Base-by-base conservation (phyloP, 2,113 vertebrate species). In the Pterophyllum scalare region DNA sequence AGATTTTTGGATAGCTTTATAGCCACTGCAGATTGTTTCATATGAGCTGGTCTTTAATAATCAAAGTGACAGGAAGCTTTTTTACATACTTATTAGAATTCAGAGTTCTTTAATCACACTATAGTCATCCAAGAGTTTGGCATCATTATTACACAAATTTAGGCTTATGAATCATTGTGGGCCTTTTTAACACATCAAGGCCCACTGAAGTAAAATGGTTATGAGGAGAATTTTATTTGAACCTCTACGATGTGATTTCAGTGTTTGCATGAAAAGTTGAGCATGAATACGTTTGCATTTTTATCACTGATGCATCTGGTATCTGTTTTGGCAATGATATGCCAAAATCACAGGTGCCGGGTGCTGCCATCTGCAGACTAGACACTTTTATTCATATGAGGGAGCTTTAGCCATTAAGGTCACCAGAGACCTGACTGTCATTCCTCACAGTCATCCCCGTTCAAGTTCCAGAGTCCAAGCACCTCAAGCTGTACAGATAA, bases 221-320 rank as follows among this genome's bases (percentile, higher is more conserved):
- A 8, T 43, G 43, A 67, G 35, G 3, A 77, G n/a, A 46, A 59
- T 49, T 17, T 17, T 22, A 22, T 59, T 64, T 76, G 22, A 28
- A 65, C 59, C 12, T 35, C 49, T 24, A 19, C 60, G 31, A n/a
- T 9, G 0, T n/a, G 46, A 67, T 67, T 62, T 59, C 19, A 17
- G 17, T 28, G 2, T 43, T 56, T 82, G 31, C 64, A 31, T 57
- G 38, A 49, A 81, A 77, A 24, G 31, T 79, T 87, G 28, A 40
- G n/a, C 35, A 60, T 78, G 88, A 79, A 88, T 90, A 89, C 75
- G 83, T 91, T 88, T 90, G 56, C 85, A 91, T 89, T 82, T 59
- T 87, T 40, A 81, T 87, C 79, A 49, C 4, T 77, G 76, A 74
- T 85, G 19, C 84, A 91, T 84, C 84, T 87, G 86, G 75, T 80